Conservation (phyloP, 2,113 vertebrate genomes). For the Bubo blakistoni region DNA sequence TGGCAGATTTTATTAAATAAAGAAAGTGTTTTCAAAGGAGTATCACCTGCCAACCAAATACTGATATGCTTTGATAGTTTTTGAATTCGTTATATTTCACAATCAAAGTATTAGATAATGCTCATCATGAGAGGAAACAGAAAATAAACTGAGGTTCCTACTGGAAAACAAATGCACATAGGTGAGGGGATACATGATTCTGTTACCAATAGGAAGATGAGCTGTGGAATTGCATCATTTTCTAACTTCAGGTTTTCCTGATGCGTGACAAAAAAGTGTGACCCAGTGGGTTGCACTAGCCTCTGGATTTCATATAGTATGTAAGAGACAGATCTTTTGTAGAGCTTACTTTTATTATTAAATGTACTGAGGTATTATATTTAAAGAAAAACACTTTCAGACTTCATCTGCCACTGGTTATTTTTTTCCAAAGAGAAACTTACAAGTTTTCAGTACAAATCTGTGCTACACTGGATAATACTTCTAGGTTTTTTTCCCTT, state of each 20-base stretch:
- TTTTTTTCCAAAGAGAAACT: constrained; percentile 75
- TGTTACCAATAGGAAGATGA: constrained; percentile 73
- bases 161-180: constrained; percentile 35
- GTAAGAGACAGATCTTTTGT: constrained; percentile 85
- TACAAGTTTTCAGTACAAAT: constrained; percentile 80
- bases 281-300: constrained; percentile 75
- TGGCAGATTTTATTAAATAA: constrained; percentile 29
- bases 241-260: constrained; percentile 90
- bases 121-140: constrained; percentile 19
- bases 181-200: constrained; percentile 28
- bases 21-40: constrained; percentile 63
- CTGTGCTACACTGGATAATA: constrained; percentile 81
- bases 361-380: constrained; percentile 79
- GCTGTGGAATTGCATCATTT: constrained; percentile 76
- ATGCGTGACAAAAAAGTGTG: constrained; percentile 78
- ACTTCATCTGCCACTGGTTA: constrained; percentile 73
- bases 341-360: constrained; percentile 87
- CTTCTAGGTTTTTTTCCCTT: constrained; percentile 16
- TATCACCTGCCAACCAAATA: constrained; percentile 66
- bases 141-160: constrained; percentile 44
- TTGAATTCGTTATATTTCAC: constrained; percentile 41
- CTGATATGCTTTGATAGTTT: constrained; percentile 17
- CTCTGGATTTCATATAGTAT: constrained; percentile 86
- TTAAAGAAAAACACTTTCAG: constrained; percentile 73
- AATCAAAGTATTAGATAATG: constrained; percentile 8